Percentiles rank a stretch among this genome's conserved stretches.
phyloP scores from a whole-genome alignment of 2,888 invertebrate species.

The Philaethria dido region DNA sequence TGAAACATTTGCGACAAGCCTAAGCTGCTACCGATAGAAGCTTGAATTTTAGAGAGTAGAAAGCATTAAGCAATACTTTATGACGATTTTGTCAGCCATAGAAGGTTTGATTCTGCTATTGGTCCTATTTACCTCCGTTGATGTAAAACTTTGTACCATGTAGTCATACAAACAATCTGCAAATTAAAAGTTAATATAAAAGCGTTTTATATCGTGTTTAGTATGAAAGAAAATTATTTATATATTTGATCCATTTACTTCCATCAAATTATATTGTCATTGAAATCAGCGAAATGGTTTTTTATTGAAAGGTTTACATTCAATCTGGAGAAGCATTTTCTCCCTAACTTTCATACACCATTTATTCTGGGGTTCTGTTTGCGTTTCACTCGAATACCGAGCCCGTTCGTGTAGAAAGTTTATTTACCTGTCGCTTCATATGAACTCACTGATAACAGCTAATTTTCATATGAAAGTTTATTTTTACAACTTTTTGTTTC shows the following conservation, averaged over 20 bases:
- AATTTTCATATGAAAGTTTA: conserved; percentile 21
- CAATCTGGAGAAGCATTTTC: conserved; percentile 49
- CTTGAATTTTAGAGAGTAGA: not conserved
- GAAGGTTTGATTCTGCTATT: not conserved
- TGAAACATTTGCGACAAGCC: not conserved
- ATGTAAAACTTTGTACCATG: not conserved
- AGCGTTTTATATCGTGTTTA: conserved; percentile 32
- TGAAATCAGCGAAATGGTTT: conserved; percentile 46
- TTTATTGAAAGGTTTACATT: conserved; percentile 50
- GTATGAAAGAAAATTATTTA: conserved; percentile 36
- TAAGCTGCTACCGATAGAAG: not conserved
- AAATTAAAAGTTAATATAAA: not conserved
- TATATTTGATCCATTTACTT: conserved; percentile 37
- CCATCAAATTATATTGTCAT: conserved; percentile 44
- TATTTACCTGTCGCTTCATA: conserved; percentile 63
- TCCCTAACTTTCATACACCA: conserved; percentile 57
- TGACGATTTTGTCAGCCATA: too few species aligned
- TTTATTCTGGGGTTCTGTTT: conserved; percentile 66
- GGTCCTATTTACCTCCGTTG: not conserved
- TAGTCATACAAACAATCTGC: too few species aligned
- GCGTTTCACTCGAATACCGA: conserved; percentile 62
- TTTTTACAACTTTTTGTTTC: not conserved
- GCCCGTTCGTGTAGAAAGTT: conserved; percentile 61
- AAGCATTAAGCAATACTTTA: not conserved
- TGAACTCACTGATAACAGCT: conserved; percentile 50